Evolutionary conservation across 2,797 vertebrate genomes (phyloP).

Genomic region (Pipistrellus kuhlii): DNA sequence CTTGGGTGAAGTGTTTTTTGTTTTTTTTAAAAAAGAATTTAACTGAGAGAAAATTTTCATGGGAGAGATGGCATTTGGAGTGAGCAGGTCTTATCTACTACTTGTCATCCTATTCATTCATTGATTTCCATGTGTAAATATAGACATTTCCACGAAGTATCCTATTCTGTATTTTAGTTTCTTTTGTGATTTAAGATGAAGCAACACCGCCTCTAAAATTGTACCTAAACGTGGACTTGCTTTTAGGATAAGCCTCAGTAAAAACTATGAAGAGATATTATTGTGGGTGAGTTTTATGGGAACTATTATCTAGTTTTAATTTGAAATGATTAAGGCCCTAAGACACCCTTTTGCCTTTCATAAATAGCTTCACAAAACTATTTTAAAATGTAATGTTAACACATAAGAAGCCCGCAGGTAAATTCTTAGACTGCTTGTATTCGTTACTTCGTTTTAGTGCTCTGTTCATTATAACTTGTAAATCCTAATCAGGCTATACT

Average conservation of each 20-base stretch:
- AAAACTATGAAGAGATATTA: background rate
- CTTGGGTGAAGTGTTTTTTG: background rate
- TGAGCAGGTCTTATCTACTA: background rate
- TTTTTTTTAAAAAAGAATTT: background rate
- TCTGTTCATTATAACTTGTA: conserved; percentile 67
- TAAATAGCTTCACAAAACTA: conserved; percentile 18
- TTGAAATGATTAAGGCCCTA: background rate
- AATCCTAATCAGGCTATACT: conserved; percentile 47
- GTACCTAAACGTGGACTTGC: background rate
- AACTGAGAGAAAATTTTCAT: background rate
- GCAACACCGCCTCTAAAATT: background rate
- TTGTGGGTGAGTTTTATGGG: background rate
- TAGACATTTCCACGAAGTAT: conserved; percentile 12
- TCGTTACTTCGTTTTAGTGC: conserved; percentile 57
- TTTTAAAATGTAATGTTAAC: conserved; percentile 49
- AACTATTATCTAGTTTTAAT: conserved; percentile 40
- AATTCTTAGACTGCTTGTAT: conserved; percentile 51
- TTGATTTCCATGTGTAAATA: conserved; percentile 23
- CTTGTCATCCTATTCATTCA: background rate
- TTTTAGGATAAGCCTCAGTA: conserved; percentile 14
- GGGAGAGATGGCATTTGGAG: background rate
- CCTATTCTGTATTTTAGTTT: conserved; percentile 43
- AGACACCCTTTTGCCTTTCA: conserved; percentile 54
- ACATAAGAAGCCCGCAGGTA: background rate
- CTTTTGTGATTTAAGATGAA: conserved; percentile 40